phyloP scores from a whole-genome alignment of 2,797 vertebrate species.

The Enteromius paludinosus region DNA sequence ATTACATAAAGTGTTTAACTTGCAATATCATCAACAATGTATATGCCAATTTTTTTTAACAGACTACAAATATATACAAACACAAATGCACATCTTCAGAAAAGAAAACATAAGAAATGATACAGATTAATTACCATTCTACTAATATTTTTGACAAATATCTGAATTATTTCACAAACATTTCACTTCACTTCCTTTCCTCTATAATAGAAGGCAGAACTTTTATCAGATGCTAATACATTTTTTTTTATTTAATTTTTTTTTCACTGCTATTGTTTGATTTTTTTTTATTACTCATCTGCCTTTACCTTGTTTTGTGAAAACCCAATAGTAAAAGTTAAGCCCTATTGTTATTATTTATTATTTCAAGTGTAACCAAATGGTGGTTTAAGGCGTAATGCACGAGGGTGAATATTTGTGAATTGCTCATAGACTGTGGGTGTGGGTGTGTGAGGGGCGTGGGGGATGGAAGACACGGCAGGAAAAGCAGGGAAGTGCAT shows the following conservation, averaged over 20 bases:
- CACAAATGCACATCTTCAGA: not conserved
- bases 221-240: not conserved
- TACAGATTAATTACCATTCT: not conserved
- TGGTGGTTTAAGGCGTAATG: not conserved
- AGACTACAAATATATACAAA: too few relatives aligned
- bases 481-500: conserved; percentile 49
- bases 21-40: not conserved
- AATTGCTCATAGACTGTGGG: not conserved
- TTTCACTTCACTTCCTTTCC: not conserved
- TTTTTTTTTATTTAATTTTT: not conserved
- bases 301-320: not conserved
- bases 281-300: not conserved
- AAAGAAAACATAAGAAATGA: not conserved
- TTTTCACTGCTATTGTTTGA: not conserved
- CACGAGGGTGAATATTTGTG: not conserved
- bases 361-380: not conserved
- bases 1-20: not conserved
- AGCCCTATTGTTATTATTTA: not conserved
- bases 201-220: not conserved
- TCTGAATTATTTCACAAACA: not conserved
- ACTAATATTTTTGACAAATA: too few relatives aligned
- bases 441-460: conserved; percentile 21
- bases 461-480: not conserved
- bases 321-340: not conserved
- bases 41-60: not conserved